Base-by-base conservation (phyloP, 1,140 invertebrate genomes). In the Asobara japonica region DNA sequence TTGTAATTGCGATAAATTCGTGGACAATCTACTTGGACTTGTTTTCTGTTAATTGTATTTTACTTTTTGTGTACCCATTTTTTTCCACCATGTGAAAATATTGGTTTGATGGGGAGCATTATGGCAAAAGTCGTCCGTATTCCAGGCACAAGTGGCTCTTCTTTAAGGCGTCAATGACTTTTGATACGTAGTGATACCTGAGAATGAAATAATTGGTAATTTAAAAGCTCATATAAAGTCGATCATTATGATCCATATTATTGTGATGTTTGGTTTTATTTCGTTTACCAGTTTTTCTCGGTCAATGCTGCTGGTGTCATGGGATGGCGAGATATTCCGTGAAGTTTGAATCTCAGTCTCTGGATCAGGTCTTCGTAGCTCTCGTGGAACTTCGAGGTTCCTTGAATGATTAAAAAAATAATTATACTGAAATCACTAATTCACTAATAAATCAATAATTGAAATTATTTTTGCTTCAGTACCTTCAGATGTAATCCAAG, bases 71-170 rank as follows among this genome's bases (percentile, higher is more conserved):
- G 27, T 62, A 62, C 60, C 60, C 31, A 29, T n/a, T 62, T 62
- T 62, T n/a, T 56, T 62, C 16, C 13, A 2, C 31, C n/a, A 1
- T 27, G 10, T 56, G 10, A n/a, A n/a, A n/a, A n/a, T 30, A 25
- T 25, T 71, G 16, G 16, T 31, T 62, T 29, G 13, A 31, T 31
- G 25, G 16, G 33, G 6, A 51, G 30, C 56, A 27, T 82, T 76
- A 93, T 29, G 93, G 91, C 81, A 95, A 88, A 67, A 95, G 87
- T 84, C 94, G 89, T 76, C 92, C 93, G 81, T 96, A 96, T 81
- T 96, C 94, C 65, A 93, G 90, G 79, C 94, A 94, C 73, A 95
- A 90, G 38, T 92, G 91, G 76, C 93, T 95, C 79, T 96, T 96
- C 76, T 93, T 94, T 6, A 95, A 92, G 13, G 91, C 90, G 69